Evolutionary conservation across 2,113 vertebrate species (phyloP), one percentile per base, ranked within the genome.

Genomic region (Ctenomys sociabilis): DNA sequence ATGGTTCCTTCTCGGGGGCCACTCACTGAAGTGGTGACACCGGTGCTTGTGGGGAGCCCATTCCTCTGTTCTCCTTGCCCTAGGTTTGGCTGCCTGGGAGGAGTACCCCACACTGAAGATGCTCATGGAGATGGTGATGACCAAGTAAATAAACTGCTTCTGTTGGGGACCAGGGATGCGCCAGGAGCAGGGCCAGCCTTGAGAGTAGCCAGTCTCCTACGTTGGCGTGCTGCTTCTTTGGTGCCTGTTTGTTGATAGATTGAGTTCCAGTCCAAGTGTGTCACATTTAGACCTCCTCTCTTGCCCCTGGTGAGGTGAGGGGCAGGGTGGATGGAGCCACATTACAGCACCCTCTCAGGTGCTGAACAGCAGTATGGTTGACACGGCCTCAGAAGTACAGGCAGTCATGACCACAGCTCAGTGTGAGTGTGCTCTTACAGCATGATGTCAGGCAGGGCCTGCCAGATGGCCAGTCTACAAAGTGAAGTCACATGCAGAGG

Each of bases 121-220:
- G 99, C 99, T 99, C 52, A 99, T 99, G 99, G 99, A 99, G 97
- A 99, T 99, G 99, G 99, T 99, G 90, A 99, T 99, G 99, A 99
- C 99, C 78, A 99, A 99, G 99, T 99, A 96, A 98, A 99, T 99
- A 88, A 94, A 98, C 45, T 22, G 37, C 49, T 37, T 1, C 13
- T 87, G 37, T 80, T 4, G 28, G 32, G 28, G 40, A n/a, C 21
- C 19, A 1, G 40, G 73, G 73, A 45, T 28, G 12, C 3, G 5
- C 40, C 35, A 21, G 40, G 40, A 45, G 73, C 40, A 16, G 21
- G 73, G 40, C 73, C 24, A 28, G 40, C 11, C 73, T 40, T 24
- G 19, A 16, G 54, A 28, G 43, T 37, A 17, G 35, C 54, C 3
- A 14, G 45, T 45, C 43, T 70, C 70, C 5, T 12, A 1, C 22